Evolutionary conservation across 2,113 vertebrate species (phyloP), one percentile per base, ranked within the genome.

Genomic region (Atrichornis clamosus): DNA sequence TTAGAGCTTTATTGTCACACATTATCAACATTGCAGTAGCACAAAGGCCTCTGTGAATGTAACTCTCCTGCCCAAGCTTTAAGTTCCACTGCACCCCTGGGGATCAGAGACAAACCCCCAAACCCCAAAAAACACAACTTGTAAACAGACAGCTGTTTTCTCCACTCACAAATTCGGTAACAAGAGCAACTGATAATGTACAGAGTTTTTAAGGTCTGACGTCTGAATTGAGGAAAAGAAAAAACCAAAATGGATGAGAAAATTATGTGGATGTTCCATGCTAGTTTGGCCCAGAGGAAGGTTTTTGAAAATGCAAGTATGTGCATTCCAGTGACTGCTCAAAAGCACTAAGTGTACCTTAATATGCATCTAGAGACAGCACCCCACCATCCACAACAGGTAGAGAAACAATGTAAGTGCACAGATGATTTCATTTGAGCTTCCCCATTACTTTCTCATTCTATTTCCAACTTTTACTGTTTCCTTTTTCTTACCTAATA

Each of bases 91-190:
- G n/a, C 22, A 92, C 11, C 32, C 68, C 32, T 7, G 70, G 6
- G 52, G 28, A 85, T 15, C 2, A 2, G 24, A 78, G 33, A 60
- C 12, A 73, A n/a, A 0, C 0, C 5, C 5, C 13, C 9, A 0
- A 10, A 63, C 5, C 13, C 9, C 0, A 10, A 63, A 72, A 30
- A 87, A 37, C 18, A 19, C 7, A 20, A n/a, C 11, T 18, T 59
- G 47, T 44, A 44, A 63, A 50, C 23, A 85, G n/a, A 24, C 5
- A 3, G 58, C 24, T 49, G 8, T 32, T 82, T 74, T 69, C 20
- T 65, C n/a, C 46, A 80, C 9, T 46, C 10, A 64, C 4, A 73
- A 83, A 83, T 37, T 23, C 1, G 3, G 62, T 12, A 44, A 39
- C 33, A 53, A 68, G 18, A 52, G 11, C 23, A 30, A 44, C 13